Conservation (phyloP, 2,797 vertebrate species). For the Dendrocincla fuliginosa region DNA sequence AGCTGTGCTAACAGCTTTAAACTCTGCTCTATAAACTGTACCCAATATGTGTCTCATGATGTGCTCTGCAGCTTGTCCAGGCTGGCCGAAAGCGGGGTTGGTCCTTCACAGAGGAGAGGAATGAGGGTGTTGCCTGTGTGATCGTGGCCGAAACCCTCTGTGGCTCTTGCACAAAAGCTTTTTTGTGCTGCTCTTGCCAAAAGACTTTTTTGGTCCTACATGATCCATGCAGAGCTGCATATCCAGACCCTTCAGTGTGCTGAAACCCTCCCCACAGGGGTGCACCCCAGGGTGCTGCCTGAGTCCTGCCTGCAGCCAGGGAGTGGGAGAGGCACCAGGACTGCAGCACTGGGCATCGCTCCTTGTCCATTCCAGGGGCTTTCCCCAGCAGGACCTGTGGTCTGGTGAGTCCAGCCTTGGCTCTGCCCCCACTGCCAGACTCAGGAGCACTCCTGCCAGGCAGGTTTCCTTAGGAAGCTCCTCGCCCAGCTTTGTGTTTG, state of each 20-base stretch:
- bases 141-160: neutral
- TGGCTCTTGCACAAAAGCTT: neutral
- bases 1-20: neutral
- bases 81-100: neutral
- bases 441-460: neutral
- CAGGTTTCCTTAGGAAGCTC: neutral
- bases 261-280: accelerated
- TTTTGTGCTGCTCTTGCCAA: neutral
- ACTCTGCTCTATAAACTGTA: neutral
- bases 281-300: neutral
- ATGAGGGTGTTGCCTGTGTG: neutral
- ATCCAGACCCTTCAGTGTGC: neutral
- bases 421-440: neutral
- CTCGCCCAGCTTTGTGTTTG: neutral
- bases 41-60: neutral
- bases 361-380: neutral
- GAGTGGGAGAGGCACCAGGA: neutral
- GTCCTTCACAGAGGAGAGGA: neutral
- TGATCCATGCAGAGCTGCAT: neutral
- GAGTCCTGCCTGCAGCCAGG: neutral
- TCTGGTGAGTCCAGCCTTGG: neutral
- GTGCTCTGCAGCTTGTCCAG: constrained; percentile 1
- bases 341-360: accelerated
- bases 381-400: neutral
- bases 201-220: accelerated